A percentile compares a stretch with the other conserved stretches of the same genome.
These are phyloP conservation scores for Xiphophorus couchianus DNA, from an alignment of 2,113 vertebrate genomes.

Conservation along the genomic window DNA sequence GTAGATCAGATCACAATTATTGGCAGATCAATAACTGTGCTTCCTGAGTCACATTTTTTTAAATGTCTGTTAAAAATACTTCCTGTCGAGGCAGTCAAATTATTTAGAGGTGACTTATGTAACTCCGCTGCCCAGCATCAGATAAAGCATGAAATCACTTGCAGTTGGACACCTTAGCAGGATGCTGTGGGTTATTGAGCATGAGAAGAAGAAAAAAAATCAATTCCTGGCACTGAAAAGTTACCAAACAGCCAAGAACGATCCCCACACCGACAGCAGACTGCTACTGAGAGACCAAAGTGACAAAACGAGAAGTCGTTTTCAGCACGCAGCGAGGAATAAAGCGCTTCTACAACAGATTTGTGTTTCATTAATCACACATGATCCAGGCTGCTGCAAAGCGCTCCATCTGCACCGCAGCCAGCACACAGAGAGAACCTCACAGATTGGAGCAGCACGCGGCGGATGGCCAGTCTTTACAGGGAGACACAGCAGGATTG, in stretches of 20 bases:
- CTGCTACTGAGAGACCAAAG: background rate
- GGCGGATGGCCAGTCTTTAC: constrained; percentile 40
- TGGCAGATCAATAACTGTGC: background rate
- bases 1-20: background rate
- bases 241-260: constrained; percentile 46
- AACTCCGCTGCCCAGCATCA: constrained; percentile 12
- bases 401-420: constrained; percentile 60
- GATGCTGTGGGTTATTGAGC: constrained; percentile 37
- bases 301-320: constrained; percentile 18
- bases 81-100: constrained; percentile 4
- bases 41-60: background rate
- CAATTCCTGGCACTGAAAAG: constrained; percentile 59
- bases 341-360: constrained; percentile 50
- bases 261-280: constrained; percentile 9
- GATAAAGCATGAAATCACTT: constrained; percentile 34
- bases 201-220: constrained; percentile 32
- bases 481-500: constrained; percentile 43
- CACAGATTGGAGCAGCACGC: constrained; percentile 39
- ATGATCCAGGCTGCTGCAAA: constrained; percentile 55
- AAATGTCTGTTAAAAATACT: background rate
- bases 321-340: constrained; percentile 31
- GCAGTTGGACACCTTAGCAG: constrained; percentile 34
- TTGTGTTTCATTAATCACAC: constrained; percentile 65
- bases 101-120: constrained; percentile 18
- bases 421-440: constrained; percentile 40